These are phyloP conservation scores for Dryoscopus gambensis DNA, from an alignment of 2,113 vertebrate genomes.

Conservation along the genomic window DNA sequence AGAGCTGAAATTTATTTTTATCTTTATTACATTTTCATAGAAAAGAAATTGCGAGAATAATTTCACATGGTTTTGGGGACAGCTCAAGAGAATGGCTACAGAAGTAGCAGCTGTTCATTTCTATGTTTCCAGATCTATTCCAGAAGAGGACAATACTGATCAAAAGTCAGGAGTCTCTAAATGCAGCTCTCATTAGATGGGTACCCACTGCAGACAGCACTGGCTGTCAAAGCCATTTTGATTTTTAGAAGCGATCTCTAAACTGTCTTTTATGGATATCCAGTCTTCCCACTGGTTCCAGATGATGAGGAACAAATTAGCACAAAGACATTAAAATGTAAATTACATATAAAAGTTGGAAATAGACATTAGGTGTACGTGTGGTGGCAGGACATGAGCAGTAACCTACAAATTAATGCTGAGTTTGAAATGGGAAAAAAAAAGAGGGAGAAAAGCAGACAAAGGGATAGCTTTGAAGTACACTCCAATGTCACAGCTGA, in stretches of 20 bases:
- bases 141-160: not conserved
- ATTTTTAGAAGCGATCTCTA: not conserved
- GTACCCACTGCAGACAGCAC: not conserved
- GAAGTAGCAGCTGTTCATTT: not conserved
- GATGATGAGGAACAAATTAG: not conserved
- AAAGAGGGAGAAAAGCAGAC: not conserved
- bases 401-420: not conserved
- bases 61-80: not conserved
- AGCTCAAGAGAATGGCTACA: not conserved
- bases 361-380: not conserved
- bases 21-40: not conserved
- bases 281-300: not conserved
- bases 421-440: not conserved
- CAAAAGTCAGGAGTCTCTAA: not conserved
- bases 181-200: not conserved
- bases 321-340: not conserved
- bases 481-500: not conserved
- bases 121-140: not conserved
- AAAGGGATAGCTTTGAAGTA: not conserved
- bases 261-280: not conserved
- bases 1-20: not conserved
- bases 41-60: not conserved
- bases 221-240: not conserved
- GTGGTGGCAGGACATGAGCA: not conserved
- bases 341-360: not conserved